Evolutionary conservation across 2,113 vertebrate species (phyloP), one percentile per base, ranked within the genome.

Genomic region (Neodon shergylaensis): DNA sequence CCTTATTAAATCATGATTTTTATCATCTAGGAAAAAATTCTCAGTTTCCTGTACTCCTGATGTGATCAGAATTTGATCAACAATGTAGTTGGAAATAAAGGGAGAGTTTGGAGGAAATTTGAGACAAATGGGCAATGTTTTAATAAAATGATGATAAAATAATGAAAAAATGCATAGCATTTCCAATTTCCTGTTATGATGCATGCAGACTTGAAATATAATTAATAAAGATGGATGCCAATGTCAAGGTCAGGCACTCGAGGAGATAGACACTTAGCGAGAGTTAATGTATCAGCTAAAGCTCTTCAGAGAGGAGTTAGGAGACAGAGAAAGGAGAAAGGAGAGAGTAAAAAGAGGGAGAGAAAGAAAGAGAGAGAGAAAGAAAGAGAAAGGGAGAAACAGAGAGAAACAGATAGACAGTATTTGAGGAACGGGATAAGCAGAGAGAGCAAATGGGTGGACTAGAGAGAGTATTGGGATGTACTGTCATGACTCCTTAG

Each of bases 1-100:
- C 66, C 84, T 97, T 95, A 96, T 91, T 96, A 97, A 97, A 92
- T 90, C 33, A 94, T 79, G 61, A 93, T 66, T 94, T 68, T 81
- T 84, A 79, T 90, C 73, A 91, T 61, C 21, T 96, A 83, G 66
- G 65, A 92, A 88, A 78, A 94, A 94, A 94, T 94, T 39, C 36
- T 77, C 61, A 93, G 63, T 93, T 76, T 54, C 9, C 39, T 83
- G 4, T 58, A 83, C 72, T 82, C 58, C 92, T 95, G 78, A 81
- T 95, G 39, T 42, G 39, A 79, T 68, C 81, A 63, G 33, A 92
- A 90, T 93, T 92, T 94, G 63, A 91, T 95, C 36, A 91, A 78
- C 26, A 21, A 70, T 92, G 6, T 77, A 49, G 58, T 19, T 86
- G 47, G 5, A 58, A 85, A 58, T 87, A 74, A 77, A 83, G 54